Percentiles rank a stretch among this genome's conserved stretches.
phyloP scores from a whole-genome alignment of 2,113 vertebrate species.

The Macheiramphus alcinus region DNA sequence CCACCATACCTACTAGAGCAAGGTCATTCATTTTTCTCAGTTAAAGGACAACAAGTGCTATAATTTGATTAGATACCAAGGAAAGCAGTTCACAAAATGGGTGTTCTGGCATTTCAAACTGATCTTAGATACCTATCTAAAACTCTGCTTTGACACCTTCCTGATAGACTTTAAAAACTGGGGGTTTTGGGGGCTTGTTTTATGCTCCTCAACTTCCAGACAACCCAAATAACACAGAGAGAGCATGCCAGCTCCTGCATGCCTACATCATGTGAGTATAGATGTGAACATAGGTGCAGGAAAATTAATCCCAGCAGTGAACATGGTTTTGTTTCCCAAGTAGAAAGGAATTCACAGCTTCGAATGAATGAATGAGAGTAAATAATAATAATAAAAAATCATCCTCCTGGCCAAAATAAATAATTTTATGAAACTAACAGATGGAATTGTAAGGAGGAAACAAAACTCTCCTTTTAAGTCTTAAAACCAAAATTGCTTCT shows the following conservation, averaged over 20 bases:
- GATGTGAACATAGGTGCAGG: neutral
- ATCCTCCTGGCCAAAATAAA: constrained; percentile 11
- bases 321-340: constrained; percentile 4
- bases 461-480: neutral
- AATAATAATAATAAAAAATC: neutral
- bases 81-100: neutral
- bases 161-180: neutral
- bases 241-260: neutral
- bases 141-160: neutral
- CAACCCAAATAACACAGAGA: neutral
- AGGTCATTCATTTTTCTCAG: neutral
- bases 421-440: neutral
- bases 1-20: neutral
- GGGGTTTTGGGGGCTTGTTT: accelerated
- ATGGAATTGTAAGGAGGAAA: neutral
- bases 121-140: neutral
- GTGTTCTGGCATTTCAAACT: neutral
- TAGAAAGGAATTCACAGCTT: neutral
- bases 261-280: neutral
- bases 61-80: neutral
- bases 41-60: neutral
- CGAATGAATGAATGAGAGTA: constrained; percentile 12
- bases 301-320: constrained; percentile 15
- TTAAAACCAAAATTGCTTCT: constrained; percentile 22
- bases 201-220: neutral